Evolutionary conservation across 2,888 invertebrate genomes (phyloP).

Genomic region (Drosophila engyochracea): DNA sequence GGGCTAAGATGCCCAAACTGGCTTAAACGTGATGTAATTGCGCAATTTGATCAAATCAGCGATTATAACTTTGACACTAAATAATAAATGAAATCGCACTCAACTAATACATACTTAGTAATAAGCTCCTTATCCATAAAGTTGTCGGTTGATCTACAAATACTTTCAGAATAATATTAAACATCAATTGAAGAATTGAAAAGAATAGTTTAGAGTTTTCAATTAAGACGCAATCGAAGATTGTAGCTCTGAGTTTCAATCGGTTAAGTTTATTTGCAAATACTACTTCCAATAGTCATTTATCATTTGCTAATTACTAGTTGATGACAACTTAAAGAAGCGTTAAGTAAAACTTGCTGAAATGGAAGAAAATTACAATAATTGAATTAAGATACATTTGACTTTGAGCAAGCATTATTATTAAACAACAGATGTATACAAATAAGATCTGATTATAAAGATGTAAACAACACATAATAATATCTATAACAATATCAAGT

Average conservation of each 20-base stretch:
- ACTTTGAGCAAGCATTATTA: background rate
- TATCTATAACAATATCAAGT: background rate
- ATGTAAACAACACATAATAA: background rate
- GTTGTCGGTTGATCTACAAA: background rate
- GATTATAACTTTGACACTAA: background rate
- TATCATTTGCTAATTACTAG: background rate
- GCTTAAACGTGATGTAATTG: conserved; percentile 9
- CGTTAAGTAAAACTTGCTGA: background rate
- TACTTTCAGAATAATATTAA: background rate
- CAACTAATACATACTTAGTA: background rate
- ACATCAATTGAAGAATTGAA: background rate
- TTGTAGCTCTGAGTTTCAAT: background rate
- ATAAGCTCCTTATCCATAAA: background rate
- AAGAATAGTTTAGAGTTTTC: background rate
- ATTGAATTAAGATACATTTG: background rate
- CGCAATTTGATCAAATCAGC: background rate
- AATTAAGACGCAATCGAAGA: background rate
- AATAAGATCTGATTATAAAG: background rate
- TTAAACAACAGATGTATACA: background rate
- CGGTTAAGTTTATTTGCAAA: background rate
- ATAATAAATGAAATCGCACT: background rate
- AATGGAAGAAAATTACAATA: background rate
- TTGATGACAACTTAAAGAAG: background rate
- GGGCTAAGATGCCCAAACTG: conserved; percentile 17
- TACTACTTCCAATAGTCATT: background rate